Evolutionary conservation across 2,797 vertebrate genomes (phyloP).

Genomic region (Helicolenus hilgendorfi): DNA sequence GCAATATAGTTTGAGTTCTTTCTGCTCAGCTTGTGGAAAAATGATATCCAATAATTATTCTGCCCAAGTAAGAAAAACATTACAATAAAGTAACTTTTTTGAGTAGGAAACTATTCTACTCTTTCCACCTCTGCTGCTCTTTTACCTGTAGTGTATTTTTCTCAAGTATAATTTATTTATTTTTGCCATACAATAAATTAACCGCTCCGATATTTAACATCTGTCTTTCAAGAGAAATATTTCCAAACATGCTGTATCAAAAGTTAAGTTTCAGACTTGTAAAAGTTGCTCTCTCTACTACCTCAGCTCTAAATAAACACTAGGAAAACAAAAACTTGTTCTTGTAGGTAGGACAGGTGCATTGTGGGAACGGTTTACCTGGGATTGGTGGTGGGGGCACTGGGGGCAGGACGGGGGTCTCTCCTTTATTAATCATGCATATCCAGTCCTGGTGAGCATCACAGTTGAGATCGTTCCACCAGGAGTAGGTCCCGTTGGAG

Average conservation of each 20-base stretch:
- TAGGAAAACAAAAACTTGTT: neutral
- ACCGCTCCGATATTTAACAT: neutral
- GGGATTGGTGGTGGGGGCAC: slow-evolving; percentile 80
- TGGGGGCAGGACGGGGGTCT: slow-evolving; percentile 82
- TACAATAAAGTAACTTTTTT: neutral
- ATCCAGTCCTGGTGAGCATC: slow-evolving; percentile 91
- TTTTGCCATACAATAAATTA: neutral
- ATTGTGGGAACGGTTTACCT: slow-evolving; percentile 52
- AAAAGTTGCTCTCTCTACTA: neutral
- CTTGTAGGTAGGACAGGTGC: neutral
- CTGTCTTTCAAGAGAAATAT: neutral
- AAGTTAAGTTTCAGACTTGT: neutral
- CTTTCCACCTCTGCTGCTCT: neutral
- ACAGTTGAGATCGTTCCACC: slow-evolving; percentile 91
- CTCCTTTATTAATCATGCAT: slow-evolving; percentile 88
- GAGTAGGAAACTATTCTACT: neutral
- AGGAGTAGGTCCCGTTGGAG: slow-evolving; percentile 80
- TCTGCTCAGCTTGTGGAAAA: neutral
- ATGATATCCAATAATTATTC: neutral
- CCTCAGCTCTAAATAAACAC: neutral
- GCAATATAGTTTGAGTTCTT: neutral
- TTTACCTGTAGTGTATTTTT: neutral
- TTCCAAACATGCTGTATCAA: neutral
- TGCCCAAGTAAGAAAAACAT: neutral
- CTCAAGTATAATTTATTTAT: neutral